phyloP scores from a whole-genome alignment of 2,113 vertebrate species.

The Nothoprocta perdicaria region DNA sequence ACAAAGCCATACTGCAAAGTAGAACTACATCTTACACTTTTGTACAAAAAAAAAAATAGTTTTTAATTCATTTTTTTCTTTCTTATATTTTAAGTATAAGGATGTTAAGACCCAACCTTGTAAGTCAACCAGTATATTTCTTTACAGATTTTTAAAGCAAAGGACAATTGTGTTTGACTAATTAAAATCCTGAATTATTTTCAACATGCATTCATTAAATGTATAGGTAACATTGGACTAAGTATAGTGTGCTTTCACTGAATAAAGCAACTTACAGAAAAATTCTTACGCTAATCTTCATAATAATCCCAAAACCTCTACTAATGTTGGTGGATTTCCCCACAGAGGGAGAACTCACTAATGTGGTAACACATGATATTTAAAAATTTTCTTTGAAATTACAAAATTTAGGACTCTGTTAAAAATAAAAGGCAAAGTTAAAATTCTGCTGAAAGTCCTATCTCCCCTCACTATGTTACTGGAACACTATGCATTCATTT shows the following conservation, averaged over 20 bases:
- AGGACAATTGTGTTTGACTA: background rate
- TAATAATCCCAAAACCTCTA: background rate
- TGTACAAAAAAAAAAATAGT: background rate
- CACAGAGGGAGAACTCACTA: background rate
- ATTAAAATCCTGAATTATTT: background rate
- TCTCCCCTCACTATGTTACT: background rate
- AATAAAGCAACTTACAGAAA: background rate
- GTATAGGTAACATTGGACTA: background rate
- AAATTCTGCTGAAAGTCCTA: fast-evolving
- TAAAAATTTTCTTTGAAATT: background rate
- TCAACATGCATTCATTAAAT: background rate
- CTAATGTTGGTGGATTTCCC: background rate
- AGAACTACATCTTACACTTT: background rate
- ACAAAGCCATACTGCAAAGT: background rate
- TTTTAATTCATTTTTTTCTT: background rate
- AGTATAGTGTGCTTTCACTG: background rate
- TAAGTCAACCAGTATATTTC: background rate
- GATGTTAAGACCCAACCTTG: background rate
- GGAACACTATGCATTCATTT: background rate
- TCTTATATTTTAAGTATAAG: background rate
- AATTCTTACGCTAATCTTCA: background rate
- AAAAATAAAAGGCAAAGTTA: background rate
- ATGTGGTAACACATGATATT: background rate
- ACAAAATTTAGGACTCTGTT: background rate
- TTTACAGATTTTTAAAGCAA: background rate